Percentiles rank a stretch among this genome's conserved stretches.
Evolutionary conservation across 2,797 vertebrate genomes (phyloP).

Genomic region (Gallinago nigripennis): DNA sequence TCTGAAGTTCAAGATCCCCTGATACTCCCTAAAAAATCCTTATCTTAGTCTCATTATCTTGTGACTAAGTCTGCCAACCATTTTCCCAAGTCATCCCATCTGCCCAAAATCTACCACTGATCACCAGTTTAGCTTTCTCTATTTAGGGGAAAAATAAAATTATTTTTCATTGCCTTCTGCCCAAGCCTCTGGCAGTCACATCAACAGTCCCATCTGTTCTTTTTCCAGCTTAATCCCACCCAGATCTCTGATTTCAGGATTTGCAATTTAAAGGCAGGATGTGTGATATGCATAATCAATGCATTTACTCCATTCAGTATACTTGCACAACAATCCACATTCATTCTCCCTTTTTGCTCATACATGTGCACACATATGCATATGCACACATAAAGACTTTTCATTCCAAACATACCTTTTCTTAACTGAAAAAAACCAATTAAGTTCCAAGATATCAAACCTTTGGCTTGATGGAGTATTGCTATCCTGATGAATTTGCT

Average conservation of each 20-base stretch:
- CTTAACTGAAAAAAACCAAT: background rate
- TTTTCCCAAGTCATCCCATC: constrained; percentile 64
- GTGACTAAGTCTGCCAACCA: constrained; percentile 46
- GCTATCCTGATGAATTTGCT: background rate
- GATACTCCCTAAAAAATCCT: background rate
- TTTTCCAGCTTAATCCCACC: constrained; percentile 65
- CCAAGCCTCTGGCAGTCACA: constrained; percentile 68
- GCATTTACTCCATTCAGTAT: background rate
- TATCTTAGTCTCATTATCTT: constrained; percentile 35
- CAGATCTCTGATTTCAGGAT: constrained; percentile 59
- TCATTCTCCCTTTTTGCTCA: background rate
- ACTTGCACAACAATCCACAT: background rate
- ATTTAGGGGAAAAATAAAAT: constrained; percentile 64
- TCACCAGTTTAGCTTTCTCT: constrained; percentile 68
- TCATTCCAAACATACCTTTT: background rate
- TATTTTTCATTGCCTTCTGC: constrained; percentile 72
- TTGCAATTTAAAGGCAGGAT: constrained; percentile 34
- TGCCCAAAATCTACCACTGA: constrained; percentile 62
- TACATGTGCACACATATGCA: rapidly evolving
- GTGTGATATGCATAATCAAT: constrained; percentile 28
- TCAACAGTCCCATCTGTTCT: constrained; percentile 73
- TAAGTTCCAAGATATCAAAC: background rate
- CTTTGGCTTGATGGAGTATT: background rate
- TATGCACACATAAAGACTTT: background rate
- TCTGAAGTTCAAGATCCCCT: constrained; percentile 15